Evolutionary conservation across 1,140 invertebrate species (phyloP), one percentile per base, ranked within the genome.

Genomic region (Oncopodura yosiiana): DNA sequence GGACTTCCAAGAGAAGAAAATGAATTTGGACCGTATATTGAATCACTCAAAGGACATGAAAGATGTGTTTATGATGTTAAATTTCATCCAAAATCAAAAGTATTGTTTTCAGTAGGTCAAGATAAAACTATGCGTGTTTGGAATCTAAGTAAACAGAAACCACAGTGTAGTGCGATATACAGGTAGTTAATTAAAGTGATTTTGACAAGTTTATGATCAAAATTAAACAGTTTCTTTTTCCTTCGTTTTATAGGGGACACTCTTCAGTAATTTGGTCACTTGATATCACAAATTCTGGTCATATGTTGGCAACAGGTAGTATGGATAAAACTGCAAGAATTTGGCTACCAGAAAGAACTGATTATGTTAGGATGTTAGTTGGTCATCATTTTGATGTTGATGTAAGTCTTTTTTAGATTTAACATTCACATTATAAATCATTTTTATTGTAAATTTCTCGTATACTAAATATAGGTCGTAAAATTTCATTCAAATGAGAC

Each of bases 301-400:
- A 34, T 16, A 24, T 65, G 42, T 43, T 68, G 54, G 62, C 61
- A 24, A 75, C 88, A 5, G 87, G 84, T 42, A 90, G 87, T 36
- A 79, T 83, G 56, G 90, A 94, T 68, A 76, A 77, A 63, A 91
- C 86, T 32, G 87, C 84, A 2, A 80, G 87, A 66, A 69, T 94
- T 26, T 94, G 88, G 88, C 79, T 79, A n/a, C 71, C 86, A 58
- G 86, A 87, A 68, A 78, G 81, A 58, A 83, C 81, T 34, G 82
- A 83, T 70, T 83, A 84, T 29, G 70, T 90, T 1, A 73, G 88
- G 61, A 78, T 88, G 58, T 87, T 87, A 69, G 81, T 81, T 39
- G 88, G 87, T 14, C 88, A 93, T 68, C 81, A 79, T 59, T 74
- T 81, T 68, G 84, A 89, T 75, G 81, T 93, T 26, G 87, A 88